Evolutionary conservation across 1,140 invertebrate genomes (phyloP).

Genomic region (Tetramorium parvispinum): DNA sequence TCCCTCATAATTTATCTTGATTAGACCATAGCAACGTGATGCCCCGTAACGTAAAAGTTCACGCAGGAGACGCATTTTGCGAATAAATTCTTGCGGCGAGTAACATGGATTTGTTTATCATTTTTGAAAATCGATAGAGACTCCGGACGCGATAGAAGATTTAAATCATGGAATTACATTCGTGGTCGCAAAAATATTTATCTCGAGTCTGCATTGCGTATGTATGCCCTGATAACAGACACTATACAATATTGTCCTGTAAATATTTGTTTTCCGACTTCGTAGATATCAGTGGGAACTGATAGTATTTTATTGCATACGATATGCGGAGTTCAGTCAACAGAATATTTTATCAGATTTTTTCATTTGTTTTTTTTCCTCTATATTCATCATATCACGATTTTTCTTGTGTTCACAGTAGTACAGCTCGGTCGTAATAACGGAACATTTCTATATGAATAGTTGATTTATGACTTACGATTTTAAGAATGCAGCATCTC

Average conservation of each 20-base stretch:
- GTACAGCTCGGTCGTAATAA: slow-evolving; percentile 1
- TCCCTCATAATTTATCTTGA: slow-evolving; percentile 11
- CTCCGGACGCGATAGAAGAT: slow-evolving; percentile 23
- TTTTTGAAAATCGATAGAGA: background rate
- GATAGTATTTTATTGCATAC: slow-evolving; percentile 30
- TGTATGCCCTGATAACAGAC: background rate
- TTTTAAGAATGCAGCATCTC: background rate
- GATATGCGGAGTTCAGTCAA: background rate
- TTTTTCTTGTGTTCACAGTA: background rate
- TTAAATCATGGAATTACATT: slow-evolving; percentile 19
- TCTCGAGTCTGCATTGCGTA: background rate
- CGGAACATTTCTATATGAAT: background rate
- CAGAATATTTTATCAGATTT: slow-evolving; percentile 28
- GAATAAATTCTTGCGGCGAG: background rate
- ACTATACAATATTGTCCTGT: slow-evolving; percentile 16
- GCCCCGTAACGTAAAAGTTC: background rate
- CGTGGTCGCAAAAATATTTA: slow-evolving; percentile 56
- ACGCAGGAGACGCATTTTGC: background rate
- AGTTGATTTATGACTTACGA: slow-evolving; percentile 29
- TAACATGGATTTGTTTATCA: slow-evolving; percentile 3
- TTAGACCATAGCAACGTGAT: background rate
- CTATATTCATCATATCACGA: background rate
- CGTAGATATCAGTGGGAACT: slow-evolving; percentile 9
- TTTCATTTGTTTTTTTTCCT: background rate
- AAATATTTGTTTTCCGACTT: slow-evolving; percentile 59